Evolutionary conservation across 2,888 invertebrate species (phyloP), one percentile per base, ranked within the genome.

Genomic region (Catocala sponsa): DNA sequence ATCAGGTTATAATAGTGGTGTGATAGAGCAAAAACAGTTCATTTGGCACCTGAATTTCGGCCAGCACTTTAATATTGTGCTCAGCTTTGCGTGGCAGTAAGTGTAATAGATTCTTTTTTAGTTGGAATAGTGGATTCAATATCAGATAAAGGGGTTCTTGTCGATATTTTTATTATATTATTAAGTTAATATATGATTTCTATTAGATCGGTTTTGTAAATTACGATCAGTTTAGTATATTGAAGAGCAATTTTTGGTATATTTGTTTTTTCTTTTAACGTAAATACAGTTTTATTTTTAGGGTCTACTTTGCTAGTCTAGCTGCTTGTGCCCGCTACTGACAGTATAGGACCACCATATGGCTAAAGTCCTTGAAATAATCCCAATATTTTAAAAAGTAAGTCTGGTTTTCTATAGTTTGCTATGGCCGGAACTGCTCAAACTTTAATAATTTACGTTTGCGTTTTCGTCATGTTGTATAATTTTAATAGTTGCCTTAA

Each of bases 1-100:
- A 48, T 69, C 72, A 63, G 50, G 41, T 57, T 55, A 63, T 47
- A 59, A 50, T 77, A 74, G 82, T 69, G 54, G 63, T 58, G 50
- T 72, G 71, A 65, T 63, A 57, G 55, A 73, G 78, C 68, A 81
- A 81, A 83, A 83, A 79, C 79, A 76, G 72, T 79, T 78, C 75
- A 71, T 79, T 83, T 79, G 66, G 63, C 76, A 81, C 80, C 78
- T 83, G 82, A 79, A 81, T 73, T 81, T 81, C 72, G 68, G 59
- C 59, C 59, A 70, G 66, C 62, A 62, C 64, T 78, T 79, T 79
- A 76, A 67, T 70, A 69, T 68, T 63, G 68, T 71, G 70, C 60
- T 71, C 75, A 78, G 74, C 82, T 78, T 80, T 75, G 71, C 74
- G 70, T 72, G 68, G 72, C 60, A 63, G 68, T 67, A 62, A 72